Evolutionary conservation across 2,113 vertebrate species (phyloP).

Genomic region (Melanostigma gelatinosum): DNA sequence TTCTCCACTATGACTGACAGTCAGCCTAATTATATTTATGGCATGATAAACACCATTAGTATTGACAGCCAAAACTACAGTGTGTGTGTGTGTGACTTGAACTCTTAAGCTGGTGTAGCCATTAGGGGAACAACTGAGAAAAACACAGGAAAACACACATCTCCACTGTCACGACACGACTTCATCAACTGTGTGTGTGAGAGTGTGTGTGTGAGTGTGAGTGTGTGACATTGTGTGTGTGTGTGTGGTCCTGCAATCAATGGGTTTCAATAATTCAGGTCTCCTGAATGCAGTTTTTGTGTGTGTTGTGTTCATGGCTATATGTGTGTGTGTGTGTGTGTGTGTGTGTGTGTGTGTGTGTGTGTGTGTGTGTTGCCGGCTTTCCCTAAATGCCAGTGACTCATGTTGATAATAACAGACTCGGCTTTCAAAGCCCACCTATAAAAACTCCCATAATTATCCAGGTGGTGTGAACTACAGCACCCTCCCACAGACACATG

Average conservation of each 20-base stretch:
- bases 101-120: conserved; percentile 27
- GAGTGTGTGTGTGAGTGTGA: conserved; percentile 57
- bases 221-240: conserved; percentile 38
- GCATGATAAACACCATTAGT: conserved; percentile 72
- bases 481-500: conserved; percentile 49
- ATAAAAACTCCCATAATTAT: conserved; percentile 80
- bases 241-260: conserved; percentile 68
- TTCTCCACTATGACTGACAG: conserved; percentile 69
- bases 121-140: conserved; percentile 44
- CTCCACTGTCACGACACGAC: conserved; percentile 45
- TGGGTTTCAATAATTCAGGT: conserved; percentile 73
- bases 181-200: conserved; percentile 36
- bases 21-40: conserved; percentile 74
- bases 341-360: conserved; percentile 16
- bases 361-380: conserved; percentile 50
- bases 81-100: conserved; percentile 18
- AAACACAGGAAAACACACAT: conserved; percentile 54
- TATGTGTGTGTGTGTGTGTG: conserved; percentile 19
- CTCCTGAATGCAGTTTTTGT: conserved; percentile 23
- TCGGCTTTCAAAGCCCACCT: conserved; percentile 75
- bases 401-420: conserved; percentile 80
- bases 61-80: conserved; percentile 62
- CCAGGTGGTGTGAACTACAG: conserved; percentile 72
- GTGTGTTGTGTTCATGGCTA: not conserved
- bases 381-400: conserved; percentile 78